These are phyloP conservation scores for Rugalucina vietnamica DNA, from an alignment of 2,888 invertebrate species.

Conservation along the genomic window DNA sequence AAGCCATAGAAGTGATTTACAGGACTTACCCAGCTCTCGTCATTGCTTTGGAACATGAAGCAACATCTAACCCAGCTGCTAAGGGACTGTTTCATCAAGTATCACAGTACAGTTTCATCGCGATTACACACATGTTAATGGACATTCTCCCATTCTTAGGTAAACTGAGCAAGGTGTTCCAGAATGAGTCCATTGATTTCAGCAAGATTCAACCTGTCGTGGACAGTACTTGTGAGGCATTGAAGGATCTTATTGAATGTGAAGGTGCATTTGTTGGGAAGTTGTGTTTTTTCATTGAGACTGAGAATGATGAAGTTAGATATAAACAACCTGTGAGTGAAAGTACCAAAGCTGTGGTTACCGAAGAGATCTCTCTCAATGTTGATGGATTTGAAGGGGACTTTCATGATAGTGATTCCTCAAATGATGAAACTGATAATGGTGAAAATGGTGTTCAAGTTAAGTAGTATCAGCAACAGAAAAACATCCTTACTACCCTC, in stretches of 20 bases:
- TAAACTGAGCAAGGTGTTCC: conserved; percentile 33
- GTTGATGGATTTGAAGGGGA: conserved; percentile 33
- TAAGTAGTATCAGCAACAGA: conserved; percentile 18
- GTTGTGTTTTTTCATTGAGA: conserved; percentile 4
- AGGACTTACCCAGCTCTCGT: conserved; percentile 49
- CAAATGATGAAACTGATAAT: background rate
- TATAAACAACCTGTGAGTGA: conserved; percentile 27
- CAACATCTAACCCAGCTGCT: conserved; percentile 31
- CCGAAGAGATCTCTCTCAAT: conserved; percentile 2
- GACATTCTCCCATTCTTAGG: conserved; percentile 51
- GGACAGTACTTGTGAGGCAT: conserved; percentile 35
- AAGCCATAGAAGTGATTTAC: conserved; percentile 49
- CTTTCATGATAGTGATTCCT: background rate
- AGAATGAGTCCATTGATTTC: conserved; percentile 42
- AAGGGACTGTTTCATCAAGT: conserved; percentile 52
- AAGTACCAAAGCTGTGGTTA: conserved; percentile 18
- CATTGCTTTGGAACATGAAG: conserved; percentile 46
- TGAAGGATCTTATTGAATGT: conserved; percentile 16
- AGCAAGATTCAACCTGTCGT: conserved; percentile 40
- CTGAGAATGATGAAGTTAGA: conserved; percentile 9
- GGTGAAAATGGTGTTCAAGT: conserved; percentile 12
- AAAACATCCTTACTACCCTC: conserved; percentile 6
- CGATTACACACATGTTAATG: conserved; percentile 56
- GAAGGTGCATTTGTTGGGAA: conserved; percentile 30
- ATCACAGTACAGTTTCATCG: conserved; percentile 48